Evolutionary conservation across 2,888 invertebrate species (phyloP), one percentile per base, ranked within the genome.

Genomic region (Conchocele bisecta): DNA sequence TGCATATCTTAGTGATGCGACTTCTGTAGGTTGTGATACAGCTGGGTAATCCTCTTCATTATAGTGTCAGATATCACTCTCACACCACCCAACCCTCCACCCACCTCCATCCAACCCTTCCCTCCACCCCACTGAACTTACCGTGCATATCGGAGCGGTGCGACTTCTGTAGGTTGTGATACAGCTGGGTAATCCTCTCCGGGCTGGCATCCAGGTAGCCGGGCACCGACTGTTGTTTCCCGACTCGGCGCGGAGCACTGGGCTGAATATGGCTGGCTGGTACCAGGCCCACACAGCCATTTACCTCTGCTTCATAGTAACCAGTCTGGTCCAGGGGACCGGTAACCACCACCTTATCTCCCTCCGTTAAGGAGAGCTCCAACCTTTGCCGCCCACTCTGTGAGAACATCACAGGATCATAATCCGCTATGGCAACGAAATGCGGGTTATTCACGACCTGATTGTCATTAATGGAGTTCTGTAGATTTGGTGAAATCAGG

Each of bases 231-330:
- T 75, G 71, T 22, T 42, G 46, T 31, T 59, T 42, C 24, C 61
- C 61, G 26, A 37, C 44, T 37, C 71, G 69, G 26, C 64, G 60
- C 7, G 68, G 74, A 22, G 65, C 44, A 4, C 80, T 53, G 13
- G 87, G 88, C 51, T 85, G 83, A 39, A 89, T 65, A 61, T 89
- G 88, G 54, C 78, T 81, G 35, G 85, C 84, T 17, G 89, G 89
- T 31, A 89, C 89, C 60, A 89, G 75, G 13, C 89, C 89, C 13
- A 81, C 73, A 44, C 73, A 68, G 26, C 88, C 89, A 29, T 84
- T 82, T 13, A 86, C 86, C 67, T 87, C 87, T 22, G 86, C 89
- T 67, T 88, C 87, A 74, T 83, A 86, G 68, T 89, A 89, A 11
- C 89, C 89, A 58, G 78, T 79, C n/a, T 82, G 75, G 66, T 87